phyloP scores from a whole-genome alignment of 1,140 invertebrate species.

The Triops cancriformis region DNA sequence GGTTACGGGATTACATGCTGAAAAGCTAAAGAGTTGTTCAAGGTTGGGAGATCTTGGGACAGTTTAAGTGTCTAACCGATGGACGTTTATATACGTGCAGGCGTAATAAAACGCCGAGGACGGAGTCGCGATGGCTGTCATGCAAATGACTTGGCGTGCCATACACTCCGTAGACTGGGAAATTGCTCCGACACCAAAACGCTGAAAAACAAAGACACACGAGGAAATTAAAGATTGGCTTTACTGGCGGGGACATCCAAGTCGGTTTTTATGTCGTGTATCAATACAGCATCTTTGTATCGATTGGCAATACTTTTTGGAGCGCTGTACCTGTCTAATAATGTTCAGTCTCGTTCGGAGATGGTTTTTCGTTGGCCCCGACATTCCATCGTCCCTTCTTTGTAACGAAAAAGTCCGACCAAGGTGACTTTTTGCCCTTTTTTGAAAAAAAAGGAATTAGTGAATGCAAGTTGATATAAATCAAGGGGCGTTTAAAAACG shows the following conservation, averaged over 20 bases:
- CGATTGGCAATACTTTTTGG: no score
- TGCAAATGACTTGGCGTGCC: constrained; percentile 8
- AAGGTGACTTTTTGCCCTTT: no score
- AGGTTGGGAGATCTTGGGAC: background rate
- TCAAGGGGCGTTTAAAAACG: constrained; percentile 13
- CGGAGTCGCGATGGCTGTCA: background rate
- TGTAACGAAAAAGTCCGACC: no score
- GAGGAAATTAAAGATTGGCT: no score
- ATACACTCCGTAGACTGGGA: background rate
- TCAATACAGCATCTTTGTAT: no score
- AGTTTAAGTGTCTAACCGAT: background rate
- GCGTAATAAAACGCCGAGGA: background rate
- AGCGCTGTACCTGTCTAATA: no score
- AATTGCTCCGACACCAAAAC: background rate
- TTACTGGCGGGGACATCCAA: no score
- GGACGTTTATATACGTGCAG: constrained; percentile 9
- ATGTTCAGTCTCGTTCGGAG: no score
- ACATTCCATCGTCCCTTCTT: no score
- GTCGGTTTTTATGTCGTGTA: no score
- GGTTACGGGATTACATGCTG: background rate
- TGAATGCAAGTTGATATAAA: constrained; percentile 7
- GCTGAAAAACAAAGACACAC: no score
- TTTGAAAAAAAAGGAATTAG: background rate
- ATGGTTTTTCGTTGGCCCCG: no score
- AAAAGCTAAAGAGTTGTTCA: background rate